Evolutionary conservation across 2,888 invertebrate species (phyloP).

Genomic region (Conchocele bisecta): DNA sequence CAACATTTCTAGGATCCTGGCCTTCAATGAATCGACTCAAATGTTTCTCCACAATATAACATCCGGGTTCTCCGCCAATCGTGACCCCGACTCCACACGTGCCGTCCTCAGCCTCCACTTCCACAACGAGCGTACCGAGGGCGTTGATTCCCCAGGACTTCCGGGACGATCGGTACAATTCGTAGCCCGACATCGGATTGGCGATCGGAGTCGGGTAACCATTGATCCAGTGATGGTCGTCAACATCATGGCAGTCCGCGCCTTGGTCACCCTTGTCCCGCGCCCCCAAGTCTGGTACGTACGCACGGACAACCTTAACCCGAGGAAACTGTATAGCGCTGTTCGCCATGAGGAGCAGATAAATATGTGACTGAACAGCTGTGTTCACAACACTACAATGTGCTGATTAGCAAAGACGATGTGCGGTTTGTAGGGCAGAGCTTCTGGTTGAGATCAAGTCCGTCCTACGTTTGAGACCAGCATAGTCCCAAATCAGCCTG

Average conservation of each 20-base stretch:
- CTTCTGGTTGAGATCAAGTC: no score
- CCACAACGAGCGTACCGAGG: conserved; percentile 76
- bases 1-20: conserved; percentile 78
- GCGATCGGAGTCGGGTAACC: conserved; percentile 76
- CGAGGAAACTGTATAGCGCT: conserved; percentile 60
- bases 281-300: conserved; percentile 55
- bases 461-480: no score
- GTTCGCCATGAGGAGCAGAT: neutral
- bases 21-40: conserved; percentile 80
- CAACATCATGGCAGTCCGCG: conserved; percentile 79
- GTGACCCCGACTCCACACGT: conserved; percentile 78
- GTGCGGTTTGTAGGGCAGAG: no score
- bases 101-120: conserved; percentile 79
- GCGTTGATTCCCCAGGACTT: conserved; percentile 81
- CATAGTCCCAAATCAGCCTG: no score
- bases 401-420: no score
- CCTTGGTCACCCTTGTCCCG: conserved; percentile 71
- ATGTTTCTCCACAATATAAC: conserved; percentile 79
- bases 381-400: no score
- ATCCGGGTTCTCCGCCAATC: conserved; percentile 79
- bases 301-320: conserved; percentile 75
- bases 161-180: conserved; percentile 70
- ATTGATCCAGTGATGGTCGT: conserved; percentile 79
- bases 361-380: no score
- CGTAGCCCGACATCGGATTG: conserved; percentile 77